Evolutionary conservation across 2,113 vertebrate genomes (phyloP), one percentile per base, ranked within the genome.

Genomic region (Catharus bicknelli): DNA sequence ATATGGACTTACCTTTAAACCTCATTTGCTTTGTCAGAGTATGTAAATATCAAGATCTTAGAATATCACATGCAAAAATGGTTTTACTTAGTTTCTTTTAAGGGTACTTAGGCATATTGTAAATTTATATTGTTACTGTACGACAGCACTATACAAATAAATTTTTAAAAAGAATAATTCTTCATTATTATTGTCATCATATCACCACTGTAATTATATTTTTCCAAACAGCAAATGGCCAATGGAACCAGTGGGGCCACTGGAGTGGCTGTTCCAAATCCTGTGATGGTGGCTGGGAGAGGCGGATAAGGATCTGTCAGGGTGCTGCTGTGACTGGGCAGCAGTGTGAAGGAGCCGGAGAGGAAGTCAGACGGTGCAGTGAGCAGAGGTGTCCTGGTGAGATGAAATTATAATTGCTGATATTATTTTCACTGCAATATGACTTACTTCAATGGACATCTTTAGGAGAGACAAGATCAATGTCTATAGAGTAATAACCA

Each of bases 181-280:
- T 38, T 5, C 22, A 36, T 64, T 58, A 42, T 57, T 43, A 48
- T 20, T 50, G 21, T 43, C 6, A 34, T 48, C 45, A 40, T 84
- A 17, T 91, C 34, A 21, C 18, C 40, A 12, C 27, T 45, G 16
- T 48, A 85, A 95, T 51, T 38, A 0, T 61, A 4, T 96, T 95
- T 94, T 91, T 95, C 94, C 67, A 38, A 96, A 80, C 95, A 99
- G 99, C 99, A 74, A 99, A 99, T 38, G 99, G 99, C n/a, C 99
- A 99, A 83, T 99, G 99, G 99, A 99, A 99, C 90, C 99, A 98
- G 9, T 99, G 99, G 99, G 99, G 98, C 32, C 99, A 99, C 8
- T 99, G 99, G 99, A 99, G 99, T 57, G 99, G 99, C 68, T 99
- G 99, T 93, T 99, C 99, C 21, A 99, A 99, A 79, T 99, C 99